These are phyloP conservation scores for Plectrocnemia conspersa DNA, from an alignment of 1,140 invertebrate species.

Conservation along the genomic window DNA sequence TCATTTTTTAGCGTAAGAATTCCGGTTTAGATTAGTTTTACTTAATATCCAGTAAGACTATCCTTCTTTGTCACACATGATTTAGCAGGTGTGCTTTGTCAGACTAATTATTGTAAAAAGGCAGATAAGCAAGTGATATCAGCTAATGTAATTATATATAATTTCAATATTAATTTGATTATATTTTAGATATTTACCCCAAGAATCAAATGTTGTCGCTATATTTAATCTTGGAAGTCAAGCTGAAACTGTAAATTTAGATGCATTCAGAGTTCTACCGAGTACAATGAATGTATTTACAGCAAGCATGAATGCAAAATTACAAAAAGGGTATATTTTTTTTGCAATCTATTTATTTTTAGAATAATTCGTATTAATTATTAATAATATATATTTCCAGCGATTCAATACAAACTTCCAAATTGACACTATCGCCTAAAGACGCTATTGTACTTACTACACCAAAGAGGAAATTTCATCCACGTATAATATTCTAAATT, in stretches of 20 bases:
- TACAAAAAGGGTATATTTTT: slow-evolving; percentile 22
- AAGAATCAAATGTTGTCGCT: slow-evolving; percentile 34
- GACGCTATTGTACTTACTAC: slow-evolving; percentile 37
- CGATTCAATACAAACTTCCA: slow-evolving; percentile 30
- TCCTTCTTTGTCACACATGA: too few relatives aligned
- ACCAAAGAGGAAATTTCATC: too few relatives aligned
- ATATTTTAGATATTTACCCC: slow-evolving; percentile 29
- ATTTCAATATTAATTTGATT: not conserved
- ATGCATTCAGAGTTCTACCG: slow-evolving; percentile 35
- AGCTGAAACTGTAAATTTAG: slow-evolving; percentile 30
- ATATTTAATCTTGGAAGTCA: slow-evolving; percentile 38
- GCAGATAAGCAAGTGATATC: too few relatives aligned
- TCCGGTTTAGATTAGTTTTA: too few relatives aligned
- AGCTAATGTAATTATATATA: not conserved
- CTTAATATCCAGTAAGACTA: too few relatives aligned
- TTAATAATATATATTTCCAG: slow-evolving; percentile 29
- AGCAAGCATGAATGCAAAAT: slow-evolving; percentile 22
- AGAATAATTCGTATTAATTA: not conserved
- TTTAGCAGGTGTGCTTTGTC: too few relatives aligned
- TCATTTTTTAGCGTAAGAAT: too few relatives aligned
- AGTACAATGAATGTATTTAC: slow-evolving; percentile 35
- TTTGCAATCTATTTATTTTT: not conserved
- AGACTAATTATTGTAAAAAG: too few relatives aligned
- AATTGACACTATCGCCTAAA: slow-evolving; percentile 36
- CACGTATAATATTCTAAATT: not conserved